Conservation (phyloP, 1,140 invertebrate species). For the Saccostrea echinata region DNA sequence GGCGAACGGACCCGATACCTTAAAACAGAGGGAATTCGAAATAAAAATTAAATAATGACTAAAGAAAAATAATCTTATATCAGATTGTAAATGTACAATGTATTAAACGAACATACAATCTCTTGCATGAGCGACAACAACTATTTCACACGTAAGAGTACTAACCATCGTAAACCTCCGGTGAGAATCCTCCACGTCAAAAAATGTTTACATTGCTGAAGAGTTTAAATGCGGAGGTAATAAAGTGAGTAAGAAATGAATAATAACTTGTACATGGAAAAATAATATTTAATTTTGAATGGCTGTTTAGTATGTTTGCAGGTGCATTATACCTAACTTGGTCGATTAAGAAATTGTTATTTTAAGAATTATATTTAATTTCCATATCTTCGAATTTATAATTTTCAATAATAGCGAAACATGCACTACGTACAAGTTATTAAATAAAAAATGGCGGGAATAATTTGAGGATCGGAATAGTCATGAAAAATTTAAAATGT, state of each 20-base stretch:
- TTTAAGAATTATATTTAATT: not conserved
- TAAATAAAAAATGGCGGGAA: not conserved
- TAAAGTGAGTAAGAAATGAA: not conserved
- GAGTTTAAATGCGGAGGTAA: not conserved
- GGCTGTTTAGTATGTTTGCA: not conserved
- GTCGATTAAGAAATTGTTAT: not conserved
- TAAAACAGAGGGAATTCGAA: not conserved
- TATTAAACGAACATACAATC: no score
- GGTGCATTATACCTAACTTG: not conserved
- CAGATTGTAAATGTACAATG: no score
- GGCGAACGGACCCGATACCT: no score
- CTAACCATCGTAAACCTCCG: not conserved
- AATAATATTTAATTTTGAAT: no score
- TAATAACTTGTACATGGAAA: not conserved
- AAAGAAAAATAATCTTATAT: no score
- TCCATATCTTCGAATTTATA: not conserved
- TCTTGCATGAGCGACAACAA: no score
- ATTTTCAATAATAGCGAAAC: not conserved
- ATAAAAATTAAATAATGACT: not conserved
- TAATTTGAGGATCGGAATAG: not conserved
- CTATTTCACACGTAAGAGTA: not conserved
- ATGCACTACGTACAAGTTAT: not conserved
- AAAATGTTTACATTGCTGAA: slow-evolving; percentile 27
- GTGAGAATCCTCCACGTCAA: not conserved
- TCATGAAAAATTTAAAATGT: not conserved